These are phyloP conservation scores for Calliphora vomitoria DNA, from an alignment of 2,888 invertebrate genomes.

Conservation along the genomic window DNA sequence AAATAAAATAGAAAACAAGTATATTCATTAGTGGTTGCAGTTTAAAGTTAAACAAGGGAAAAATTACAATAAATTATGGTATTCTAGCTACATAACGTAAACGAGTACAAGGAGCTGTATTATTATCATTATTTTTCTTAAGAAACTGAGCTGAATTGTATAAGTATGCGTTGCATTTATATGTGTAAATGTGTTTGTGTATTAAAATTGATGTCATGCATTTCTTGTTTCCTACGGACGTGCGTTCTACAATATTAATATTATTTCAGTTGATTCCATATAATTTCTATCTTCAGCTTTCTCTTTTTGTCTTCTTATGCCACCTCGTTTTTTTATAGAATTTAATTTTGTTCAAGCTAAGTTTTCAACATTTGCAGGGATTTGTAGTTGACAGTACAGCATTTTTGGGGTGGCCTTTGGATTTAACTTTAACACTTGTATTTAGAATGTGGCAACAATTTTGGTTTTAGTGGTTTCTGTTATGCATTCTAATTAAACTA, in stretches of 20 bases:
- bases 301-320: not conserved
- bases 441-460: conserved; percentile 31
- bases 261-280: conserved; percentile 33
- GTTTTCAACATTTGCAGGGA: not conserved
- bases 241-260: conserved; percentile 54
- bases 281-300: not conserved
- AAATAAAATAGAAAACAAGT: conserved; percentile 27
- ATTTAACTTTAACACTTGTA: not conserved
- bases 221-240: conserved; percentile 69
- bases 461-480: conserved; percentile 41
- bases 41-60: conserved; percentile 61
- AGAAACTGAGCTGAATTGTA: not conserved
- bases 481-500: conserved; percentile 60
- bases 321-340: not conserved
- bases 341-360: not conserved
- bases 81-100: not conserved
- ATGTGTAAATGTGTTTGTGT: conserved; percentile 20
- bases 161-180: not conserved
- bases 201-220: conserved; percentile 72
- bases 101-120: conserved; percentile 6
- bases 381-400: not conserved
- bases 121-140: conserved; percentile 38
- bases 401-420: not conserved
- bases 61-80: conserved; percentile 59
- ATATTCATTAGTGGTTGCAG: conserved; percentile 64